Percentiles rank a stretch among this genome's conserved stretches.
phyloP scores from a whole-genome alignment of 1,140 invertebrate species.

The Palaemon carinicauda region DNA sequence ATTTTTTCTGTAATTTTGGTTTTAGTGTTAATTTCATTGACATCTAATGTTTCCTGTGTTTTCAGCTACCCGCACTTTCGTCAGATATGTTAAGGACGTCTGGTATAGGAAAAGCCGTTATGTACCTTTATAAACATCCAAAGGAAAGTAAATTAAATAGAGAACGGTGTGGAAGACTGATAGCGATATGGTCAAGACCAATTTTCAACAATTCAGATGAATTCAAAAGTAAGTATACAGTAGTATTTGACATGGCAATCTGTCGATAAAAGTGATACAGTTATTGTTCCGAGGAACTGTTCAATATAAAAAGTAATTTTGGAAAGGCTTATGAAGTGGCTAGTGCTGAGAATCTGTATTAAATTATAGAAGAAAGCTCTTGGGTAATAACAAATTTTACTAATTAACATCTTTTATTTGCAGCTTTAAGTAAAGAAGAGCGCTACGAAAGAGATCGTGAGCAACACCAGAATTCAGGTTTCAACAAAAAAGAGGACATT shows the following conservation, averaged over 20 bases:
- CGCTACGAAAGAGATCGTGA: conserved; percentile 49
- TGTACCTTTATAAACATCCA: conserved; percentile 99
- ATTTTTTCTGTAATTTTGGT: too few relatives aligned
- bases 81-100: conserved; percentile 91
- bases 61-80: conserved; percentile 89
- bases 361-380: too few relatives aligned
- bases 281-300: too few relatives aligned
- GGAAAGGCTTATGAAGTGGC: too few relatives aligned
- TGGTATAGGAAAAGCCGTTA: conserved; percentile 97
- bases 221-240: conserved; percentile 74
- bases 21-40: not conserved
- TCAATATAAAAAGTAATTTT: too few relatives aligned
- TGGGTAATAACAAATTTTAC: not conserved
- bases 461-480: conserved; percentile 26
- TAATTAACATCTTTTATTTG: not conserved
- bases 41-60: conserved; percentile 42
- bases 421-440: conserved; percentile 65
- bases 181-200: conserved; percentile 95
- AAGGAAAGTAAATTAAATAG: conserved; percentile 95
- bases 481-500: conserved; percentile 23
- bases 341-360: too few relatives aligned
- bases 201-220: conserved; percentile 97
- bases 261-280: too few relatives aligned
- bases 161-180: conserved; percentile 87
- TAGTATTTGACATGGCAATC: not conserved